Conservation (phyloP, 2,113 vertebrate species). For the Pipra filicauda region DNA sequence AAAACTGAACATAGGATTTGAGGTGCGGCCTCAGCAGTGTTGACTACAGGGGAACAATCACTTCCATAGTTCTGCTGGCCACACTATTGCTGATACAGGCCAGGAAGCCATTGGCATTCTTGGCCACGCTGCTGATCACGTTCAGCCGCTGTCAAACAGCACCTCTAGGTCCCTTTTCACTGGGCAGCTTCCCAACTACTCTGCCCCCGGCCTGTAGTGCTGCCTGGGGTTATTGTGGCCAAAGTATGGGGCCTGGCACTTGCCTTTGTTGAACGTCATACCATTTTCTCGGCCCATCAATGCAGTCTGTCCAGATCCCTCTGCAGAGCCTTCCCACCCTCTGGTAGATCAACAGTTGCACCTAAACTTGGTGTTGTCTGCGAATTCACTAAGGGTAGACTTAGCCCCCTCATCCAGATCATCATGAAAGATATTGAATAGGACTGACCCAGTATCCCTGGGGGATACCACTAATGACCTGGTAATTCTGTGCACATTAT, state of each 20-base stretch:
- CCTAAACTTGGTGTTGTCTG: neutral
- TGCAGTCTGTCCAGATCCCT: neutral
- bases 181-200: neutral
- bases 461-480: neutral
- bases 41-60: accelerated
- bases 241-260: neutral
- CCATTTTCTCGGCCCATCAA: accelerated
- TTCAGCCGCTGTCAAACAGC: neutral
- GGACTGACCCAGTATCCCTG: accelerated
- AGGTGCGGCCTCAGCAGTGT: accelerated
- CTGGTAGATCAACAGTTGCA: accelerated
- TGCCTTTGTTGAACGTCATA: neutral
- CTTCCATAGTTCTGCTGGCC: neutral
- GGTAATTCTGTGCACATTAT: neutral
- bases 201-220: neutral
- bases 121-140: neutral
- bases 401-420: accelerated
- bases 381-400: neutral
- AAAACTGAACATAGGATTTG: accelerated
- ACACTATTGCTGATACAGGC: neutral
- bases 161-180: neutral
- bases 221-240: neutral
- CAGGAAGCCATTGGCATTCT: neutral
- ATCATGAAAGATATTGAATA: accelerated
- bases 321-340: neutral